A percentile compares a stretch with the other conserved stretches of the same genome.
phyloP scores from a whole-genome alignment of 2,797 vertebrate species.

The Lophotriccus pileatus region DNA sequence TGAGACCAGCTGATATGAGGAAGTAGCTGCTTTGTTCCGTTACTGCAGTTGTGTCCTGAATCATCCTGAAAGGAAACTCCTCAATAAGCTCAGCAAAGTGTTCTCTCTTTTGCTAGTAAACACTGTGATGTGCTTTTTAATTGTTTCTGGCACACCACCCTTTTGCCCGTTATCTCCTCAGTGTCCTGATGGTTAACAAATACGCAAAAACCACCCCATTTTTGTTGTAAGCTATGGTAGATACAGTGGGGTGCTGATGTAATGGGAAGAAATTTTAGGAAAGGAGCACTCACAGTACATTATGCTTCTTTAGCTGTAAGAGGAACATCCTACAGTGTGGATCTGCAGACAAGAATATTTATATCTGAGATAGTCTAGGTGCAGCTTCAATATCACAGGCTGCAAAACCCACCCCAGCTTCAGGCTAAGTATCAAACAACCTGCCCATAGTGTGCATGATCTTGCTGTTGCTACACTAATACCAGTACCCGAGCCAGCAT shows the following conservation, averaged over 20 bases:
- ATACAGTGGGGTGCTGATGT: background rate
- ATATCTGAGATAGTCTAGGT: background rate
- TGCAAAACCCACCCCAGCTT: background rate
- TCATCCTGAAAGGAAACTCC: background rate
- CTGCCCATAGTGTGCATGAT: background rate
- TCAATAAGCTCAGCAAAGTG: background rate
- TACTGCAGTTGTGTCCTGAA: background rate
- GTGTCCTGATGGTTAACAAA: background rate
- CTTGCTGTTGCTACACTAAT: background rate
- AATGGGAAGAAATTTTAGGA: background rate
- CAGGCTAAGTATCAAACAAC: background rate
- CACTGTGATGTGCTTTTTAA: background rate
- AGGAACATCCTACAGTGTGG: background rate
- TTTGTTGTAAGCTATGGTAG: background rate
- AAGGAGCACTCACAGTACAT: background rate
- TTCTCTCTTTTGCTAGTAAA: background rate
- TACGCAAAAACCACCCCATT: background rate
- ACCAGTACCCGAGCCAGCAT: background rate
- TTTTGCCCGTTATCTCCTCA: background rate
- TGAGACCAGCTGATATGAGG: background rate
- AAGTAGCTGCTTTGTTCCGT: conserved; percentile 20
- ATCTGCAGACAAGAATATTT: background rate
- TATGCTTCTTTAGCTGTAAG: background rate
- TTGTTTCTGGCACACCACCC: background rate
- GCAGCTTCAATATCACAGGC: background rate